A percentile compares a stretch with the other conserved stretches of the same genome.
These are phyloP conservation scores for Pontoporia blainvillei DNA, from an alignment of 2,113 vertebrate genomes.

Conservation along the genomic window DNA sequence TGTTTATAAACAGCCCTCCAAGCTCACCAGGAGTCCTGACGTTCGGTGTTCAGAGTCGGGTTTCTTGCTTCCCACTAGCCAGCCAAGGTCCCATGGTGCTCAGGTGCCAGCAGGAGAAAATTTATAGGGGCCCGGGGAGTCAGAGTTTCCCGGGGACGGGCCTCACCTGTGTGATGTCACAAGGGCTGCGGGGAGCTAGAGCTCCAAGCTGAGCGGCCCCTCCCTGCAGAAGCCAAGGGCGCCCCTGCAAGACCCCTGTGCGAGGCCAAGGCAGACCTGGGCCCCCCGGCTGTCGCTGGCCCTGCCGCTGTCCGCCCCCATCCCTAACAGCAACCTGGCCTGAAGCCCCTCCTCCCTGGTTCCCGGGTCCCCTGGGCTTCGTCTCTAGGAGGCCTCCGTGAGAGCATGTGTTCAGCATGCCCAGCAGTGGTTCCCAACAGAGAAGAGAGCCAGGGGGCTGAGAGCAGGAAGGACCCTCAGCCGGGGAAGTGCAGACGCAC, in stretches of 20 bases:
- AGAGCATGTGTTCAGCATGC: background rate
- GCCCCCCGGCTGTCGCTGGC: fast-evolving
- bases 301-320: too few relatives aligned
- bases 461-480: background rate
- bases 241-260: fast-evolving
- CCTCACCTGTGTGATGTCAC: slow-evolving; percentile 44
- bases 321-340: fast-evolving
- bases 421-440: too few relatives aligned
- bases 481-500: fast-evolving
- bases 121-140: background rate
- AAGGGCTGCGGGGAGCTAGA: background rate
- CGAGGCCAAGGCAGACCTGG: fast-evolving
- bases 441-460: background rate
- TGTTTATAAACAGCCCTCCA: fast-evolving
- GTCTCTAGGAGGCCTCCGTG: background rate
- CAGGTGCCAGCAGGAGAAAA: background rate
- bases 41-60: background rate
- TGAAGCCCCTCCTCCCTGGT: background rate
- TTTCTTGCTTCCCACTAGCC: background rate
- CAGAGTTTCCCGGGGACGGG: background rate
- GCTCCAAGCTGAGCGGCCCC: background rate
- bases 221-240: background rate
- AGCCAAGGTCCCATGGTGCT: background rate
- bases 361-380: fast-evolving
- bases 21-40: background rate